Percentiles rank a stretch among this genome's conserved stretches.
These are phyloP conservation scores for Ectemnius continuus DNA, from an alignment of 2,888 invertebrate genomes.

Conservation along the genomic window DNA sequence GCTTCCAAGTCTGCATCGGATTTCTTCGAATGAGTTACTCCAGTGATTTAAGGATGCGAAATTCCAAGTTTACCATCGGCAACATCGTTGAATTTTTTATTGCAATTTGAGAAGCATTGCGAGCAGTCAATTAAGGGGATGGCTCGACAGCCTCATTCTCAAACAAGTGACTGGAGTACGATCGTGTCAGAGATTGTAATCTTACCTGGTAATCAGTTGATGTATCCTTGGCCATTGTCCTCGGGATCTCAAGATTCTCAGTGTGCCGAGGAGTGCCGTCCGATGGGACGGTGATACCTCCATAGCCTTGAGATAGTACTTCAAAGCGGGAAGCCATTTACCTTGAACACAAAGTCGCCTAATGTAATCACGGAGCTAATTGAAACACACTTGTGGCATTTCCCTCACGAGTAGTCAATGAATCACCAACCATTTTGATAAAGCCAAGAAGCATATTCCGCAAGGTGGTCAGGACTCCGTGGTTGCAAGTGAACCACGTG, in stretches of 20 bases:
- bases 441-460: slow-evolving; percentile 86
- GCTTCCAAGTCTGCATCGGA: no score
- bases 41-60: no score
- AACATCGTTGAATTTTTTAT: no score
- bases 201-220: slow-evolving; percentile 83
- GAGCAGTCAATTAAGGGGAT: no score
- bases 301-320: slow-evolving; percentile 81
- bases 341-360: slow-evolving; percentile 74
- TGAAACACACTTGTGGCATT: slow-evolving; percentile 11
- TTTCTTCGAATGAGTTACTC: no score
- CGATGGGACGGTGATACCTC: slow-evolving; percentile 80
- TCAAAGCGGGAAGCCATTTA: slow-evolving; percentile 79
- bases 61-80: no score
- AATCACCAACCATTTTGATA: slow-evolving; percentile 81
- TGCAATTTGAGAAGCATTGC: no score
- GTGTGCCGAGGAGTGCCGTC: slow-evolving; percentile 81
- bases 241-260: slow-evolving; percentile 81
- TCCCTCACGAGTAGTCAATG: slow-evolving; percentile 24
- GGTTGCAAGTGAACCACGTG: slow-evolving; percentile 84
- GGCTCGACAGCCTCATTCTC: no score
- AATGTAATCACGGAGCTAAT: not conserved
- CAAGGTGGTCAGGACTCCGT: slow-evolving; percentile 84
- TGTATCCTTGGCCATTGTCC: slow-evolving; percentile 84
- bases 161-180: no score
- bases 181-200: not conserved